These are phyloP conservation scores for Thumatha senex DNA, from an alignment of 2,888 invertebrate species.

Conservation along the genomic window DNA sequence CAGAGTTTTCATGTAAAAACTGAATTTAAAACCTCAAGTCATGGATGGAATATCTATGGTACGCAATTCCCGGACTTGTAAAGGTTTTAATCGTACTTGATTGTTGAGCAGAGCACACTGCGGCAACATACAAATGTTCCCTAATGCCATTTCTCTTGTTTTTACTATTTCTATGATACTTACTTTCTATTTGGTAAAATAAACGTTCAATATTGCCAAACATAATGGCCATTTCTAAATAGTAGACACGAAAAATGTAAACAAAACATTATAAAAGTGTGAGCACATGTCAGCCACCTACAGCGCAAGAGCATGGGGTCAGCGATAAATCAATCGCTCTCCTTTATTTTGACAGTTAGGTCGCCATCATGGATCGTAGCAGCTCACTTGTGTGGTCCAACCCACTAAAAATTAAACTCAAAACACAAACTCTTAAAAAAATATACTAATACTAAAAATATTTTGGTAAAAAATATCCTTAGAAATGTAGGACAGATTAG, in stretches of 20 bases:
- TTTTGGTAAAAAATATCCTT: conserved; percentile 6
- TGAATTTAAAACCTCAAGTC: no score
- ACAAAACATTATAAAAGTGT: conserved; percentile 10
- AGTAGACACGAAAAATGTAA: background rate
- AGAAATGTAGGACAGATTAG: conserved; percentile 6
- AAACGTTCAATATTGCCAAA: background rate
- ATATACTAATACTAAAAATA: background rate
- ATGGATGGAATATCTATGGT: no score
- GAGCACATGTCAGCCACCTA: conserved; percentile 34
- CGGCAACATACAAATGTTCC: no score
- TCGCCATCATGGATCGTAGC: conserved; percentile 44
- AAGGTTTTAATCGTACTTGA: no score
- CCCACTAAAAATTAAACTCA: conserved; percentile 6
- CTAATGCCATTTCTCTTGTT: no score
- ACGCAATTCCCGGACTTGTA: no score
- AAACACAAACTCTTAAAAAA: conserved; percentile 3
- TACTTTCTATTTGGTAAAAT: background rate
- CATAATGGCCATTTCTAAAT: background rate
- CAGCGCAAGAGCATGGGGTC: conserved; percentile 26
- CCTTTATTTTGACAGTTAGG: conserved; percentile 41
- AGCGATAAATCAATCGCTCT: conserved; percentile 39
- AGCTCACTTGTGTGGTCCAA: conserved; percentile 54
- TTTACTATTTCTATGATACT: no score
- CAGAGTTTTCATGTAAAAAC: no score
- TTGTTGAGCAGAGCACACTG: no score